Evolutionary conservation across 2,888 invertebrate genomes (phyloP), one percentile per base, ranked within the genome.

Genomic region (Mythimna impura): DNA sequence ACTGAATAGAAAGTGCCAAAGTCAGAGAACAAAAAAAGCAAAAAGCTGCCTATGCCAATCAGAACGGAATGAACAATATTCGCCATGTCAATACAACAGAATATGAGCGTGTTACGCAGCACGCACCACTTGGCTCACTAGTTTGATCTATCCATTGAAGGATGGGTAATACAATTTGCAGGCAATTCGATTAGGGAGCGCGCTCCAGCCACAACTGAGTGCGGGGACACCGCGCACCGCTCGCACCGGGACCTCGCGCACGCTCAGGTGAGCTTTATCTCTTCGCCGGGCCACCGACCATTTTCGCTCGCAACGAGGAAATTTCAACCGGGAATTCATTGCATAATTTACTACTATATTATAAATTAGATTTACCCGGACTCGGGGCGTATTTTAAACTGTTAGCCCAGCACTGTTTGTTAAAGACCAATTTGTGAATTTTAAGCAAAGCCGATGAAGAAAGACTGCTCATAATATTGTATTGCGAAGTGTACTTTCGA

Each of bases 271-370:
- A 86, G 82, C 87, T 86, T 89, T 90, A 91, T 88, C 88, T 89
- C 86, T 82, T n/a, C 86, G 73, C 84, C 86, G 82, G 85, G 84
- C 86, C 88, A 88, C 84, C 84, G 81, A 87, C 78, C 87, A 90
- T 90, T 91, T 89, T 89, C 90, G 88, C 87, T 88, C 81, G 88
- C 86, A 85, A 86, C 86, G 85, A 84, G 87, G 84, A 89, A 90
- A 91, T 90, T 89, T 88, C 88, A 86, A 86, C 87, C 80, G 86
- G 87, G 86, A 91, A 92, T 91, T 92, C 90, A 91, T 91, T 91
- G 91, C 89, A 92, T 91, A 92, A 93, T 93, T 92, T 90, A 91
- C 89, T 86, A 87, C 88, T 89, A 90, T 91, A 91, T 90, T 92
- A 91, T 92, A 92, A 91, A 92, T 92, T 90, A 89, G 88, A 82